These are phyloP conservation scores for Folsomia candida DNA, from an alignment of 2,888 invertebrate genomes.

Conservation along the genomic window DNA sequence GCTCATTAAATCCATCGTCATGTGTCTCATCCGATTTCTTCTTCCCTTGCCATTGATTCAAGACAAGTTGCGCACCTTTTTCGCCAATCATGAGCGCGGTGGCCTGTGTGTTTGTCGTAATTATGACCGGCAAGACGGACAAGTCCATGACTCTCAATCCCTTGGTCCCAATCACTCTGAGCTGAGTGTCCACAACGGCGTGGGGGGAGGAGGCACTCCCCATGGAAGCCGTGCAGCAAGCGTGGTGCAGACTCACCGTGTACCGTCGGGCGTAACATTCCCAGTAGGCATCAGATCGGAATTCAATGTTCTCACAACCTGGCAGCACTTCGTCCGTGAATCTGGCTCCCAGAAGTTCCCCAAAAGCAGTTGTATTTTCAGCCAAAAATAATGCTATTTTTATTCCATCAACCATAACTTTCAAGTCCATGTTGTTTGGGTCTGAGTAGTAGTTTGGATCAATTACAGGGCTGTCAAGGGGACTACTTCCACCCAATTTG, in stretches of 20 bases:
- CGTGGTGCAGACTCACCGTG: slow-evolving; percentile 41
- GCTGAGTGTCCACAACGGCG: slow-evolving; percentile 5
- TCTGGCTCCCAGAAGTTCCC: slow-evolving; percentile 20
- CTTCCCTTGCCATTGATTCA: neutral
- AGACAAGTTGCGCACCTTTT: slow-evolving; percentile 4
- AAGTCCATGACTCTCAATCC: slow-evolving; percentile 7
- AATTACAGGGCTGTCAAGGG: slow-evolving; percentile 36
- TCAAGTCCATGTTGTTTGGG: slow-evolving; percentile 33
- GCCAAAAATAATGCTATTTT: slow-evolving; percentile 29
- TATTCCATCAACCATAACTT: slow-evolving; percentile 41
- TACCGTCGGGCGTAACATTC: slow-evolving; percentile 39
- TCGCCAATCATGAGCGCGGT: slow-evolving; percentile 11
- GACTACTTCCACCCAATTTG: slow-evolving; percentile 32
- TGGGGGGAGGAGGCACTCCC: neutral
- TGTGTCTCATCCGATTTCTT: too few species aligned
- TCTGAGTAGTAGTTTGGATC: slow-evolving; percentile 47
- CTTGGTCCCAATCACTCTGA: slow-evolving; percentile 1
- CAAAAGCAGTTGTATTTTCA: slow-evolving; percentile 38
- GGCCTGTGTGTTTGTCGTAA: slow-evolving; percentile 7
- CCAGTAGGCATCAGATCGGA: slow-evolving; percentile 39
- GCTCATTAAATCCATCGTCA: too few species aligned
- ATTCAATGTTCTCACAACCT: slow-evolving; percentile 39
- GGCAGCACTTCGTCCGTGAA: slow-evolving; percentile 36
- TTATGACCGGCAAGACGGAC: slow-evolving; percentile 2
- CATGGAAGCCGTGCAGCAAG: slow-evolving; percentile 11